A percentile compares a stretch with the other conserved stretches of the same genome.
These are phyloP conservation scores for Diaperis boleti DNA, from an alignment of 2,888 invertebrate species.

Conservation along the genomic window DNA sequence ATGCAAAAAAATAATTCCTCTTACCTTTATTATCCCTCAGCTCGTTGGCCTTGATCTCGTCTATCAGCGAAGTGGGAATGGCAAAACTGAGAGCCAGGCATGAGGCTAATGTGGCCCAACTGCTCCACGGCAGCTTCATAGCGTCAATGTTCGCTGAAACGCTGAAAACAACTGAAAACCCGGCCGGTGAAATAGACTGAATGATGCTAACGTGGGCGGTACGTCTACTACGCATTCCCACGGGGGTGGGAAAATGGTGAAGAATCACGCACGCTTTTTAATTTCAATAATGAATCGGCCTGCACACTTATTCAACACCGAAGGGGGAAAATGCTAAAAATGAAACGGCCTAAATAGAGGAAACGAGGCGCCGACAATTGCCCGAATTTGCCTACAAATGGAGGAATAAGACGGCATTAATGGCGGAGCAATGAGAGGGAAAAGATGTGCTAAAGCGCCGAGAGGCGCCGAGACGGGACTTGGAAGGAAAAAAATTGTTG, in stretches of 20 bases:
- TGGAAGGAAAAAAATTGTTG: not conserved
- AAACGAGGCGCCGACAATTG: constrained; percentile 9
- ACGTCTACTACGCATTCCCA: constrained; percentile 52
- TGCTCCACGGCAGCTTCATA: constrained; percentile 49
- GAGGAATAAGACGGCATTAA: constrained; percentile 8
- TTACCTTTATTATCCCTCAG: constrained; percentile 63
- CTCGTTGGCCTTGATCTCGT: constrained; percentile 63
- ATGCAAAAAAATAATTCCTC: not conserved
- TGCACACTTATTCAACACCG: not conserved
- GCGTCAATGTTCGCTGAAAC: constrained; percentile 38
- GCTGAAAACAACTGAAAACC: constrained; percentile 56
- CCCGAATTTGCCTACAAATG: constrained; percentile 6
- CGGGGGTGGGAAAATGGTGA: constrained; percentile 25
- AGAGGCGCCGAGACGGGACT: not conserved
- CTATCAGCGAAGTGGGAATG: constrained; percentile 63
- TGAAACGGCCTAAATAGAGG: constrained; percentile 5
- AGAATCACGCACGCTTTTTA: constrained; percentile 29
- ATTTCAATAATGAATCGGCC: constrained; percentile 3
- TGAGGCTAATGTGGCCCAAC: constrained; percentile 47
- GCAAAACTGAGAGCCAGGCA: constrained; percentile 52
- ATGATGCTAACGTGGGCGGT: constrained; percentile 44
- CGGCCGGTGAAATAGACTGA: constrained; percentile 51
- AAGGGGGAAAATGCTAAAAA: not conserved
- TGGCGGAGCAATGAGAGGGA: constrained; percentile 6
- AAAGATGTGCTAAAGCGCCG: constrained; percentile 13